Evolutionary conservation across 2,113 vertebrate genomes (phyloP).

Genomic region (Harpagus bidentatus): DNA sequence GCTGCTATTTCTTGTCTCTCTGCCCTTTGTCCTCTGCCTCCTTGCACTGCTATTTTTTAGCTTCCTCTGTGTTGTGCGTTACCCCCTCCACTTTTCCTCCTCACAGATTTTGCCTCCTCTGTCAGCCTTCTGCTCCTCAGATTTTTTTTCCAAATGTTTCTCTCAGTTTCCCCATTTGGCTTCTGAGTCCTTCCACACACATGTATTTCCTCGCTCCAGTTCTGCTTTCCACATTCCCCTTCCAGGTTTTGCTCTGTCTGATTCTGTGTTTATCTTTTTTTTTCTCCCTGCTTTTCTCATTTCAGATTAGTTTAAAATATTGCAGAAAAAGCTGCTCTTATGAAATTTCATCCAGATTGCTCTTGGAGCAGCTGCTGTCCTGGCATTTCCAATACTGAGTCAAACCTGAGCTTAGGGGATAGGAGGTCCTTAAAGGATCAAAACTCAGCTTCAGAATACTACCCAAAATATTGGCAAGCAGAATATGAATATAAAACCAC

Average conservation of each 20-base stretch:
- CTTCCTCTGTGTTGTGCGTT: not conserved
- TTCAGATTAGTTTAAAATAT: slow-evolving; percentile 1
- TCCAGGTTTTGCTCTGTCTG: not conserved
- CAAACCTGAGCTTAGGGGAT: not conserved
- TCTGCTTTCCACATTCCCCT: not conserved
- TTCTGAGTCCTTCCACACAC: not conserved
- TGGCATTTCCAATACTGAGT: not conserved
- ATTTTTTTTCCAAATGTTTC: slow-evolving; percentile 37
- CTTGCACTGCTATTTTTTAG: not conserved
- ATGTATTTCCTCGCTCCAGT: not conserved
- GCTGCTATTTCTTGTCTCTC: not conserved
- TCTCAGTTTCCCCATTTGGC: slow-evolving; percentile 23
- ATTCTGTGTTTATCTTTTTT: not conserved
- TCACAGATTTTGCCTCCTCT: slow-evolving; percentile 22
- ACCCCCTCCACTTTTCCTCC: not conserved
- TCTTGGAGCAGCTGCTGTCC: not conserved
- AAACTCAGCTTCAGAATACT: not conserved
- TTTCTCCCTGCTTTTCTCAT: not conserved
- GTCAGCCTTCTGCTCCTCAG: slow-evolving; percentile 27
- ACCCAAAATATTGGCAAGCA: slow-evolving; percentile 5
- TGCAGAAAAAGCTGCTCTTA: slow-evolving; percentile 2
- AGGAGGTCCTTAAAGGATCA: slow-evolving; percentile 9
- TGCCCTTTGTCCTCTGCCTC: not conserved
- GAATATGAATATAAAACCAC: not conserved
- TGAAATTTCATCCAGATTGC: not conserved